phyloP scores from a whole-genome alignment of 1,140 invertebrate genomes.

The Dendrolimus punctatus region DNA sequence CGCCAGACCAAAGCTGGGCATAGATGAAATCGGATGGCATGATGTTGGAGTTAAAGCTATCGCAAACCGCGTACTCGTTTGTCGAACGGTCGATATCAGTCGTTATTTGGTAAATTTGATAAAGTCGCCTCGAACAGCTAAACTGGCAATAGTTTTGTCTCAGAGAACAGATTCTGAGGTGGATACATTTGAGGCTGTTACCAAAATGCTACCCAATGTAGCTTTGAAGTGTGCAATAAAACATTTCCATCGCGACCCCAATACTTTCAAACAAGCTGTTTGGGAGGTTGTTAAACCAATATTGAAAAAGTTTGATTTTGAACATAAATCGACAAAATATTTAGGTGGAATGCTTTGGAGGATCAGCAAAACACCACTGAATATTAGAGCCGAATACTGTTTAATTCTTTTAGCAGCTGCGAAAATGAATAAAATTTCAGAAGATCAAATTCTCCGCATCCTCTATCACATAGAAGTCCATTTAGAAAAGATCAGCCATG shows the following conservation, averaged over 20 bases:
- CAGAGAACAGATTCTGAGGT: constrained; percentile 12
- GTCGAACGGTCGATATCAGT: neutral
- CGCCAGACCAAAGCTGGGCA: constrained; percentile 20
- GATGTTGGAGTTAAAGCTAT: constrained; percentile 15
- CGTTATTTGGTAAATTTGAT: constrained; percentile 21
- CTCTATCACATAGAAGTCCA: constrained; percentile 26
- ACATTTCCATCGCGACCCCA: constrained; percentile 8
- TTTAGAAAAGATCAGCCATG: constrained; percentile 19
- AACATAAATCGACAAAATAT: neutral
- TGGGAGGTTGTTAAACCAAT: constrained; percentile 28
- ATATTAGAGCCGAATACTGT: constrained; percentile 32
- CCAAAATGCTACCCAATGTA: constrained; percentile 17
- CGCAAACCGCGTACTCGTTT: constrained; percentile 4
- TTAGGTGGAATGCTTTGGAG: constrained; percentile 9
- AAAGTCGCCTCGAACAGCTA: constrained; percentile 19
- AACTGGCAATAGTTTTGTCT: constrained; percentile 21
- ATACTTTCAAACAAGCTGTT: constrained; percentile 13
- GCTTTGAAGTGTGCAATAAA: constrained; percentile 22
- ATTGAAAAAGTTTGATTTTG: constrained; percentile 12
- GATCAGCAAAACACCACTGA: constrained; percentile 14
- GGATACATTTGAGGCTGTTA: constrained; percentile 13
- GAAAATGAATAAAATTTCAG: too few relatives aligned
- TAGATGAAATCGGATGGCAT: constrained; percentile 23
- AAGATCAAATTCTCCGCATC: too few relatives aligned
- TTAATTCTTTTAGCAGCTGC: constrained; percentile 18